Base-by-base conservation (phyloP, 2,888 invertebrate genomes). In the Scrobipalpa costella region DNA sequence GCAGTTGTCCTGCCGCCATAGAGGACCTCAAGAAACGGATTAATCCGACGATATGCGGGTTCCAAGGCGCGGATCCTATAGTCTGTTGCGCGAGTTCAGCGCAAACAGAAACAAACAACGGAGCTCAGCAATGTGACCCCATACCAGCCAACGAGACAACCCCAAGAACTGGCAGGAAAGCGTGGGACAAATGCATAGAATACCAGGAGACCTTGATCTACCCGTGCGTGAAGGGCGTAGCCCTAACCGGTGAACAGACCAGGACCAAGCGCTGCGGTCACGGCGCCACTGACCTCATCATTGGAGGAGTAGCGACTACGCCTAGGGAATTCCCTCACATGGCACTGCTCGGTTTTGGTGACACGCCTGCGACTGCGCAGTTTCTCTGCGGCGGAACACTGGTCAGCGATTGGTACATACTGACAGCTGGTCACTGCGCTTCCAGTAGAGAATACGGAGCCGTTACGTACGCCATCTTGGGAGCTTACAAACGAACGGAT, bases 381-480 rank as follows among this genome's bases (percentile, higher is more conserved):
- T 85, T 81, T 80, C 67, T 72, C 0, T 85, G 85, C 61, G 83
- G 81, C 0, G 85, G 84, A 0, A 64, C 79, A 0, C 60, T 85
- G 7, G 73, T 85, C 59, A 84, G 84, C 57, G 83, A 84, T 33
- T 64, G 70, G 7, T 84, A 75, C 67, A 73, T 85, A 0, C 69
- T 85, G 36, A 84, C 85, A 0, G 83, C 85, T 0, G 84, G 77
- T 0, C 85, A 85, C 63, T 85, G 85, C 66, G 72, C 73, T 0
- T 71, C 63, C 0, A 70, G 68, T 33, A 67, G 71, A 15, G 59
- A 70, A 0, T 33, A 65, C 9, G 50, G 50, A 7, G 47, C 36
- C 7, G 71, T 74, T 0, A 62, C 66, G 0, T 72, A 66, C 58
- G 71, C 66, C 5, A 67, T 70, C 2, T 59, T 78, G 1, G 79